Evolutionary conservation across 2,113 vertebrate species (phyloP).

Genomic region (Cyphomyrus discorhynchus): DNA sequence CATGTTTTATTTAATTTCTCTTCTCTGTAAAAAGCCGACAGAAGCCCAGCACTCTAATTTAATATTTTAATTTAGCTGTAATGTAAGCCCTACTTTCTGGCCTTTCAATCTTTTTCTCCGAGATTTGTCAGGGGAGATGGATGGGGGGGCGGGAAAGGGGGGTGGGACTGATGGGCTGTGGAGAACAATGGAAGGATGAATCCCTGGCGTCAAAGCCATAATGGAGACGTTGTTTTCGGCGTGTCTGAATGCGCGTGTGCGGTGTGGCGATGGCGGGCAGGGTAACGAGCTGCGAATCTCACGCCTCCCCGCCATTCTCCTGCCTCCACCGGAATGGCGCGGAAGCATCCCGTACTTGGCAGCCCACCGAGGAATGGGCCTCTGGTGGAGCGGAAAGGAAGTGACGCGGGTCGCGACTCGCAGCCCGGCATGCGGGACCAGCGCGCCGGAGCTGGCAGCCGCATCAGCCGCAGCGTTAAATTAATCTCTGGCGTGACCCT

Average conservation of each 20-base stretch:
- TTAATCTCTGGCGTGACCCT: neutral
- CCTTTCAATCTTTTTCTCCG: neutral
- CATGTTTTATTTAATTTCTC: conserved; percentile 21
- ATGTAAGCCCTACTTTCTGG: conserved; percentile 14
- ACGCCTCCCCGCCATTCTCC: neutral
- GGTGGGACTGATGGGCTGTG: neutral
- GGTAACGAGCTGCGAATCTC: neutral
- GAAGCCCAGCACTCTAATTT: conserved; percentile 9
- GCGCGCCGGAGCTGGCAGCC: neutral
- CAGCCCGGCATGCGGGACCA: neutral
- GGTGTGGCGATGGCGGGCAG: neutral
- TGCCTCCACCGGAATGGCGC: neutral
- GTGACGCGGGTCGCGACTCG: neutral
- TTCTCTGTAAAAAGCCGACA: neutral
- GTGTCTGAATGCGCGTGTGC: neutral
- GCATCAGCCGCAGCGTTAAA: neutral
- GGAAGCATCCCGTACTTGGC: neutral
- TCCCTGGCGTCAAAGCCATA: neutral
- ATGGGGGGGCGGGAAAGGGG: neutral
- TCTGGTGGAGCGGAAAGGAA: neutral
- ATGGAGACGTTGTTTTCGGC: neutral
- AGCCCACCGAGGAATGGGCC: neutral
- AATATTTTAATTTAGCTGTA: conserved; percentile 20
- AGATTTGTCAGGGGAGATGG: neutral
- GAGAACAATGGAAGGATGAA: neutral